Percentiles rank a stretch among this genome's conserved stretches.
These are phyloP conservation scores for Pachycephala philippinensis DNA, from an alignment of 2,113 vertebrate species.

Conservation along the genomic window DNA sequence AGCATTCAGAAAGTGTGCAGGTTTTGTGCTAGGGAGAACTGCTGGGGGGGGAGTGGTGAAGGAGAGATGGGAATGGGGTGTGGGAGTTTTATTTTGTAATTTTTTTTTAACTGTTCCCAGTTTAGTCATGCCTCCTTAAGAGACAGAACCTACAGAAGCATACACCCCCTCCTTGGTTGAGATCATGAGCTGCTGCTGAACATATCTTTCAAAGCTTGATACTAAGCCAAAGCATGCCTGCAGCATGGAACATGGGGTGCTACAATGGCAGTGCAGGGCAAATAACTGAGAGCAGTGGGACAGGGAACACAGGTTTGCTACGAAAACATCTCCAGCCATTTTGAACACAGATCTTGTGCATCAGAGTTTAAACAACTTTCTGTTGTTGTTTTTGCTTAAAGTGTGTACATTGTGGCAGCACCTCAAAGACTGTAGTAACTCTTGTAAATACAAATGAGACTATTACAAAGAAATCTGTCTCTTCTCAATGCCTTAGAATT, in stretches of 20 bases:
- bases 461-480: background rate
- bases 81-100: background rate
- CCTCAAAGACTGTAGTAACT: background rate
- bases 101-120: background rate
- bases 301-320: background rate
- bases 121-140: background rate
- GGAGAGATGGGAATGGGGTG: background rate
- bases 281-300: background rate
- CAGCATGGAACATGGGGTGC: background rate
- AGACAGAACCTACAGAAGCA: background rate
- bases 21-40: background rate
- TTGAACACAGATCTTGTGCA: background rate
- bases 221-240: background rate
- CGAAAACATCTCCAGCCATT: background rate
- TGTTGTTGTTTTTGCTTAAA: background rate
- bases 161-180: background rate
- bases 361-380: background rate
- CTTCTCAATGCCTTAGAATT: background rate
- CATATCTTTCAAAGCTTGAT: background rate
- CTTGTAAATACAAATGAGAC: background rate
- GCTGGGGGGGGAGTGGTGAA: fast-evolving
- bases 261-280: background rate
- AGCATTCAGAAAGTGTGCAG: background rate
- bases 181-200: background rate
- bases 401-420: background rate